A percentile compares a stretch with the other conserved stretches of the same genome.
Conservation (phyloP, 2,797 vertebrate genomes). For the Botia almorhae region DNA sequence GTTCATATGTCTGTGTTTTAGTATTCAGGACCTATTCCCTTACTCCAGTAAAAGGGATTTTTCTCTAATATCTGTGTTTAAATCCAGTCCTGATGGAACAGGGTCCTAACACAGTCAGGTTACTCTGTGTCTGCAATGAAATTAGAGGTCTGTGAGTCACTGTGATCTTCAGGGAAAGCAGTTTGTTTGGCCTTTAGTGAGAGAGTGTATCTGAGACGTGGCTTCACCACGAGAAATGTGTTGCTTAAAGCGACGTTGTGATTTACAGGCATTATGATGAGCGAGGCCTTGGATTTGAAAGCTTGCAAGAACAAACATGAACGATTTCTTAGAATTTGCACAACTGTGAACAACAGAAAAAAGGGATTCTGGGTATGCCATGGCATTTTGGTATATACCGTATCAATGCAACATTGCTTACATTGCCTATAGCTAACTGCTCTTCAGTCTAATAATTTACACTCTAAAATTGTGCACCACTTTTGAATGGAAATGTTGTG, state of each 20-base stretch:
- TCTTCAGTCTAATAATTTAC: background rate
- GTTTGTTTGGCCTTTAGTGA: background rate
- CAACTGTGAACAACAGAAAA: background rate
- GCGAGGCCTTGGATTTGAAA: background rate
- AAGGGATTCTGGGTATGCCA: constrained; percentile 30
- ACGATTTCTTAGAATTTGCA: background rate
- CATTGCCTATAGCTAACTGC: background rate
- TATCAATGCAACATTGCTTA: constrained; percentile 21
- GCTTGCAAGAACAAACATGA: background rate
- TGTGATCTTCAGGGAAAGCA: no score
- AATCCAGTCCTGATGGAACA: constrained; percentile 16
- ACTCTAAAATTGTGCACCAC: constrained; percentile 4
- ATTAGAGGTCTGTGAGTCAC: background rate
- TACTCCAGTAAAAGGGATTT: constrained; percentile 74
- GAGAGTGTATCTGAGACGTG: no score
- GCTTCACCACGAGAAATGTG: background rate
- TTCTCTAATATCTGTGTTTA: constrained; percentile 19
- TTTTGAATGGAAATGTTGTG: background rate
- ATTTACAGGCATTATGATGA: background rate
- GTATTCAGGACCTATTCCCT: constrained; percentile 56
- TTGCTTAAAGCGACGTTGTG: constrained; percentile 13
- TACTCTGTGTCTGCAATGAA: constrained; percentile 2
- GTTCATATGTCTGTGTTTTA: constrained; percentile 2
- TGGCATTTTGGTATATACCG: constrained; percentile 15
- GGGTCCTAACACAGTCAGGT: background rate